Base-by-base conservation (phyloP, 2,797 vertebrate species). In the Trachurus trachurus region DNA sequence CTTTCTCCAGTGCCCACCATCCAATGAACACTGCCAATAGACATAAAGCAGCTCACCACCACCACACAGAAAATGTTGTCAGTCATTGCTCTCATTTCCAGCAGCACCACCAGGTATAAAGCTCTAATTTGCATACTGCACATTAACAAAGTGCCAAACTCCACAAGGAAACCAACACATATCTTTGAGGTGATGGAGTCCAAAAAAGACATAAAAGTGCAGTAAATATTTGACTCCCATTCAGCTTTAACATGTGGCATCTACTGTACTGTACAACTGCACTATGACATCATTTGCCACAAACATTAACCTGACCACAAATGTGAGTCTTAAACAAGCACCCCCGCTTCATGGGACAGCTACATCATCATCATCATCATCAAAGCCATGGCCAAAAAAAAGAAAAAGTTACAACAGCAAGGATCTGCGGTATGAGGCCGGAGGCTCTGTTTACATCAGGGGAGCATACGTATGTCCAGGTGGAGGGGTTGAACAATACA, bases 401-500 rank as follows among this genome's bases (percentile, higher is more conserved):
- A 37, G 61, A 52, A 49, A 50, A 50, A 9, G 10, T 5, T 7
- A 52, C 15, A 31, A 58, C 45, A 16, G 3, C n/a, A 21, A 39
- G 11, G 42, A 59, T 39, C n/a, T 40, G 45, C 40, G 10, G 16
- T 42, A 56, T 81, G 76, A 60, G 80, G 57, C 67, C 53, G 66
- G 67, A 63, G 39, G 77, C 40, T 81, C 77, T 65, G 58, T 68
- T 85, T 87, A 77, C 69, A 86, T n/a, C 45, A 6, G 52, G 59
- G 61, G 66, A 71, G 69, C 87, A 85, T 76, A 26, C 83, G 87
- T 76, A 26, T 84, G 87, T 76, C 13, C 74, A 89, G 74, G 50
- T 81, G 72, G 71, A 62, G 63, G 3, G 77, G 68, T 42, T 54
- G 76, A 86, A 74, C 59, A 65, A 58, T 61, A 65, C 63, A 81